phyloP scores from a whole-genome alignment of 1,140 invertebrate genomes.

The Eulimnadia texana region DNA sequence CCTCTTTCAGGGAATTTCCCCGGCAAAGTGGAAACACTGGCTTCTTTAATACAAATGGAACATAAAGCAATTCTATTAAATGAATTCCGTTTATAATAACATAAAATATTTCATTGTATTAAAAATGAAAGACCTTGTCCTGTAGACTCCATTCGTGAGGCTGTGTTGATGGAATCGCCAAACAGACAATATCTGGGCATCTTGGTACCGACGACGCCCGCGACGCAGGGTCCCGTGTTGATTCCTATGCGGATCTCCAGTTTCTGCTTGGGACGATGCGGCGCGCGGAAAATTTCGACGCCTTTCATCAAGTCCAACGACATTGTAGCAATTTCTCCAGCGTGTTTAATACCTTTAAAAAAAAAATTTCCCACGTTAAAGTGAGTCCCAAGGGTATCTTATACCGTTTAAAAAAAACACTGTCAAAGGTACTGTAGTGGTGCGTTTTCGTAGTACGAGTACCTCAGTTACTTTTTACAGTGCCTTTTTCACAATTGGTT shows the following conservation, averaged over 20 bases:
- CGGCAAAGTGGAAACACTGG: too few relatives aligned
- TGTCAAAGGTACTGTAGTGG: too few relatives aligned
- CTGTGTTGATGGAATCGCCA: constrained; percentile 41
- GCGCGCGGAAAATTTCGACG: constrained; percentile 36
- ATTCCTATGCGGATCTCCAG: constrained; percentile 42
- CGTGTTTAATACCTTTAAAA: constrained; percentile 32
- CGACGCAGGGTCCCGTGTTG: constrained; percentile 47
- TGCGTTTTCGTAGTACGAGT: too few relatives aligned
- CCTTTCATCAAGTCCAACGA: constrained; percentile 38
- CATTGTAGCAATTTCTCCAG: constrained; percentile 44
- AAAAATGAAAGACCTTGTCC: constrained; percentile 34
- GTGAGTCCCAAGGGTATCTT: too few relatives aligned
- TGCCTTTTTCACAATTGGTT: too few relatives aligned
- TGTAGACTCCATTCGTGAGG: constrained; percentile 37
- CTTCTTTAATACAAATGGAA: background rate
- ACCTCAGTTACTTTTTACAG: too few relatives aligned
- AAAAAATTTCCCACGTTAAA: too few relatives aligned
- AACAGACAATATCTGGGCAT: constrained; percentile 53
- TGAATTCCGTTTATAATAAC: too few relatives aligned
- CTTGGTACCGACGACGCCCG: constrained; percentile 44
- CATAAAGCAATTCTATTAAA: background rate
- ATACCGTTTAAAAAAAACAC: too few relatives aligned
- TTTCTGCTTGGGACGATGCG: constrained; percentile 38
- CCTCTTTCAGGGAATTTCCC: too few relatives aligned
- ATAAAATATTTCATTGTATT: constrained; percentile 1